These are phyloP conservation scores for Dexiosoma caninum DNA, from an alignment of 2,888 invertebrate species.

Conservation along the genomic window DNA sequence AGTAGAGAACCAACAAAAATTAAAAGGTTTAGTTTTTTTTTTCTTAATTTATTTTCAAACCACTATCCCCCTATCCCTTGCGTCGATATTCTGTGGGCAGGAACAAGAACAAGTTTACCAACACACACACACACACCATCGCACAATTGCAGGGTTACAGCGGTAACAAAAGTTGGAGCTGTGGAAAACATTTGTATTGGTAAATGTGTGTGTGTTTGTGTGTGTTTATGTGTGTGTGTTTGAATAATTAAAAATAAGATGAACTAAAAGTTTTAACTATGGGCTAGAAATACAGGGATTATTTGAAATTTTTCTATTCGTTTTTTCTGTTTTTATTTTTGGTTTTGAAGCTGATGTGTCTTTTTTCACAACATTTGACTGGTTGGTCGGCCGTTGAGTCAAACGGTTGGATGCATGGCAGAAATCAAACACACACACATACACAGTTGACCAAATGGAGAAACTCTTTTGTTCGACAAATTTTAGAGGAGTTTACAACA, in stretches of 20 bases:
- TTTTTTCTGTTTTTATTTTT: conserved; percentile 27
- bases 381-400: conserved; percentile 26
- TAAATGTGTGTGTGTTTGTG: conserved; percentile 17
- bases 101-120: not conserved
- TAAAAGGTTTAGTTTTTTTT: conserved; percentile 41
- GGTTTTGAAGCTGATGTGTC: not conserved
- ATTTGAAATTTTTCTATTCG: conserved; percentile 58
- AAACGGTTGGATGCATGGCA: conserved; percentile 38
- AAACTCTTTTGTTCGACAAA: conserved; percentile 23
- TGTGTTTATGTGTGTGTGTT: conserved; percentile 41
- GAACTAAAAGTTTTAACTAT: conserved; percentile 56
- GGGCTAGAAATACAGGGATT: conserved; percentile 61
- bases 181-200: not conserved
- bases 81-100: not conserved
- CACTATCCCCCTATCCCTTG: conserved; percentile 43
- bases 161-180: conserved; percentile 32
- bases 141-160: not conserved
- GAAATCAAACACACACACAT: conserved; percentile 42
- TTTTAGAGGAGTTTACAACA: conserved; percentile 2
- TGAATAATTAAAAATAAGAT: conserved; percentile 63
- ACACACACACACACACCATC: not conserved
- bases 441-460: conserved; percentile 27
- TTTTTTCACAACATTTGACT: conserved; percentile 28
- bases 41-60: conserved; percentile 36
- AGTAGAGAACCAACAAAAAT: conserved; percentile 43